Percentiles rank a stretch among this genome's conserved stretches.
These are phyloP conservation scores for Helicolenus hilgendorfi DNA, from an alignment of 2,797 vertebrate genomes.

Conservation along the genomic window DNA sequence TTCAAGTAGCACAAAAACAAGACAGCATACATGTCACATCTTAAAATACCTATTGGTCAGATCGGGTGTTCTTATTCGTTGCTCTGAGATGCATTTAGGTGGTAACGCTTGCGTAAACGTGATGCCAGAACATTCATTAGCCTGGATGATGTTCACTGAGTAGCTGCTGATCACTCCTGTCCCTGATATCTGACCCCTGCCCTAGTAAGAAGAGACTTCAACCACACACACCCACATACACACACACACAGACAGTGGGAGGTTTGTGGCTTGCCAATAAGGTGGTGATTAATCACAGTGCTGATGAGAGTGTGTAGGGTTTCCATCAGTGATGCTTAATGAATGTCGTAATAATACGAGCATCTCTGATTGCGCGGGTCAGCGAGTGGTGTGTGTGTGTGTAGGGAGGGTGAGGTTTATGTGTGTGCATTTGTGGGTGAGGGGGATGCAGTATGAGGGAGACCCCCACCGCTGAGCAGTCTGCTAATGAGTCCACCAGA, in stretches of 20 bases:
- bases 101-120: slow-evolving; percentile 39
- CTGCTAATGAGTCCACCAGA: slow-evolving; percentile 93
- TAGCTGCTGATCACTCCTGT: slow-evolving; percentile 76
- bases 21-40: neutral
- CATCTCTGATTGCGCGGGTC: slow-evolving; percentile 77
- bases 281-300: slow-evolving; percentile 83
- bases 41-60: slow-evolving; percentile 1
- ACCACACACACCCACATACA: slow-evolving; percentile 10
- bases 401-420: slow-evolving; percentile 50
- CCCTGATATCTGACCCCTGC: slow-evolving; percentile 84
- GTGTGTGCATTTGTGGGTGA: slow-evolving; percentile 40
- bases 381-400: slow-evolving; percentile 34
- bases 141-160: slow-evolving; percentile 75
- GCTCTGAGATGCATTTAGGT: slow-evolving; percentile 42
- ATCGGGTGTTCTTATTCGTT: slow-evolving; percentile 33
- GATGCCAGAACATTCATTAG: slow-evolving; percentile 73
- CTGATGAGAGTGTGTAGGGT: slow-evolving; percentile 67
- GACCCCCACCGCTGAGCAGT: slow-evolving; percentile 77
- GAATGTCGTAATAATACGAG: slow-evolving; percentile 83
- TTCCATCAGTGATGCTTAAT: slow-evolving; percentile 80
- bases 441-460: slow-evolving; percentile 28
- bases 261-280: slow-evolving; percentile 76
- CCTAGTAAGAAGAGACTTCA: slow-evolving; percentile 73
- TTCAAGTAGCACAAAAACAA: neutral
- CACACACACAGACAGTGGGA: slow-evolving; percentile 40